A percentile compares a stretch with the other conserved stretches of the same genome.
Conservation (phyloP, 2,113 vertebrate species). For the Vidua chalybeata region DNA sequence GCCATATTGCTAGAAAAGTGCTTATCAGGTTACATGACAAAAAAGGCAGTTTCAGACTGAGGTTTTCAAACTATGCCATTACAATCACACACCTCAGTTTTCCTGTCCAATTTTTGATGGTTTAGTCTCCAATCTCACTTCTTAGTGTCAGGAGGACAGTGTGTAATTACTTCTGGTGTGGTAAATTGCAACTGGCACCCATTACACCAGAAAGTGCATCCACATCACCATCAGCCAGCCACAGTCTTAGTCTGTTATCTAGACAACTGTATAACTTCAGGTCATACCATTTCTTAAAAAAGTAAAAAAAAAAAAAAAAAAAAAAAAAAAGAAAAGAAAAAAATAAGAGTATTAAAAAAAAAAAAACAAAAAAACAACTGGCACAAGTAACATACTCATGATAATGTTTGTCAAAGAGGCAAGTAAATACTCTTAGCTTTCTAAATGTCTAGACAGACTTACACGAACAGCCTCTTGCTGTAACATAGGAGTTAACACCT, state of each 20-base stretch:
- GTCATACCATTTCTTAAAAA: constrained; percentile 39
- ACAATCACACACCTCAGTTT: not conserved
- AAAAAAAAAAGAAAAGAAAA: not conserved
- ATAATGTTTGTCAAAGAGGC: constrained; percentile 71
- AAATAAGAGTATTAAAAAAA: not conserved
- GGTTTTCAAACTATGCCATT: constrained; percentile 16
- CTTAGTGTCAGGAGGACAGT: constrained; percentile 6
- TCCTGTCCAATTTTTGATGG: not conserved
- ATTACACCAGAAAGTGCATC: not conserved
- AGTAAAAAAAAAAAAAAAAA: not conserved
- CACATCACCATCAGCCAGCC: not conserved
- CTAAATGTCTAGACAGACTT: constrained; percentile 74
- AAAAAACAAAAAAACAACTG: not conserved
- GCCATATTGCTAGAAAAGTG: constrained; percentile 66
- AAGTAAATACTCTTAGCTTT: constrained; percentile 77
- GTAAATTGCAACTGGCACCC: constrained; percentile 1
- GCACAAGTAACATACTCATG: constrained; percentile 70
- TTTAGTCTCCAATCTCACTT: not conserved
- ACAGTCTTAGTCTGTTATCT: constrained; percentile 42
- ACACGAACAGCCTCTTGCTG: constrained; percentile 59
- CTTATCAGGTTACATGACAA: constrained; percentile 57
- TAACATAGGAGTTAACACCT: constrained; percentile 65
- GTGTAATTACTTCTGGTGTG: not conserved
- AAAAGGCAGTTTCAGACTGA: constrained; percentile 43
- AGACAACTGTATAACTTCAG: constrained; percentile 57